Base-by-base conservation (phyloP, 2,888 invertebrate species). In the Physocephala rufipes region DNA sequence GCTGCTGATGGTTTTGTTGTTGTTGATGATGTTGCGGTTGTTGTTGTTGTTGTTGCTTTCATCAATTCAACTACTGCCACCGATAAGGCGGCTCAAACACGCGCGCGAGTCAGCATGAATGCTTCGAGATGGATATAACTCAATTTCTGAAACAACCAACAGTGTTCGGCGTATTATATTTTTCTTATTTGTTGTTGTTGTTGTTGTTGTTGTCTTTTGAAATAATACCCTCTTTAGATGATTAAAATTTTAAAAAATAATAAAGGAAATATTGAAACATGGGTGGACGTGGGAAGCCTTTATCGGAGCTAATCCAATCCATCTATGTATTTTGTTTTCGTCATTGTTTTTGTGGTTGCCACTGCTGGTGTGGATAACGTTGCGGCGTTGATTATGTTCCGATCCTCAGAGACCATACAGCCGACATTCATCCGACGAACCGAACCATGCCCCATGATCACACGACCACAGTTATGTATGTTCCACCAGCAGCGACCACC, bases 41-140 rank as follows among this genome's bases (percentile, higher is more conserved):
- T 62, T 62, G 36, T 63, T 45, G 45, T 47, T 7, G 21, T 9
- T 66, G 43, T 21, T 36, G 36, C 36, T 36, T 7, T 9, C 36
- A 13, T 16, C 63, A 47, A 15, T n/a, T 26, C 2, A 58, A 58
- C 26, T 24, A 12, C 15, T 28, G 58, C 43, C 15, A 43, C n/a
- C n/a, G n/a, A n/a, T n/a, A n/a, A n/a, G n/a, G n/a, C n/a, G n/a
- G n/a, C n/a, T n/a, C n/a, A n/a, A n/a, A n/a, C n/a, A n/a, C n/a
- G n/a, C n/a, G n/a, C 45, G 24, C 45, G 19, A 24, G n/a, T 13
- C 43, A 53, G 66, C 66, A 55, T 53, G 66, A 36, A 58, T 24
- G 68, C 61, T 62, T 51, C 61, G 61, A 68, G 36, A 24, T 62
- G 68, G 43, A 68, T 62, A 61, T 68, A 68, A 68, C 61, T 68